Evolutionary conservation across 2,113 vertebrate species (phyloP).

Genomic region (Lanius ludovicianus): DNA sequence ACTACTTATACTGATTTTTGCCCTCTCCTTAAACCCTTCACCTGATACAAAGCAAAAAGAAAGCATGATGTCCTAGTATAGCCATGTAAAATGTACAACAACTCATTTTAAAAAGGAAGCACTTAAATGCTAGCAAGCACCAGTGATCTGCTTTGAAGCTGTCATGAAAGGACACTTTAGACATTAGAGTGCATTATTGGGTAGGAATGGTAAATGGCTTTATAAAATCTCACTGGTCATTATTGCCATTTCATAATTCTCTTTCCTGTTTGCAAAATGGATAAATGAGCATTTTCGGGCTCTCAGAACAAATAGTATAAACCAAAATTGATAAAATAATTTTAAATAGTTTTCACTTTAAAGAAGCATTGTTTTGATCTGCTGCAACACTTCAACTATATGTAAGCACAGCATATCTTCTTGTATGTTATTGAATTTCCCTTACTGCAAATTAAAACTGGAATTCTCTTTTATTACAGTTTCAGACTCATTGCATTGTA

Average conservation of each 20-base stretch:
- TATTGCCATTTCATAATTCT: not conserved
- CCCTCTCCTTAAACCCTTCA: not conserved
- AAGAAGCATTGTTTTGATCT: not conserved
- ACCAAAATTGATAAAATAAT: not conserved
- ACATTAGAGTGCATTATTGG: conserved; percentile 26
- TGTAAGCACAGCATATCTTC: not conserved
- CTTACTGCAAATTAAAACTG: not conserved
- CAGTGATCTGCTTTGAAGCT: not conserved
- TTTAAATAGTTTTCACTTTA: not conserved
- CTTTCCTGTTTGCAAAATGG: not conserved
- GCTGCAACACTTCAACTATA: not conserved
- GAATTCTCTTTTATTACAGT: not conserved
- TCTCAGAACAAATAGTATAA: not conserved
- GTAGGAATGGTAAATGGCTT: conserved; percentile 3
- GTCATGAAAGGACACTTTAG: conserved; percentile 31
- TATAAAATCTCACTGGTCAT: conserved; percentile 6
- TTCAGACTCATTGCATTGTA: not conserved
- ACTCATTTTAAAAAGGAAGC: not conserved
- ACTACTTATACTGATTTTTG: not conserved
- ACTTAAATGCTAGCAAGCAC: not conserved
- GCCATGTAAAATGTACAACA: not conserved
- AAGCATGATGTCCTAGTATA: not conserved
- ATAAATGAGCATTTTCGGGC: not conserved
- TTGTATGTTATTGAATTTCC: not conserved
- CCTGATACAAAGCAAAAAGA: not conserved